phyloP scores from a whole-genome alignment of 2,888 invertebrate genomes.

The Cistogaster globosa region DNA sequence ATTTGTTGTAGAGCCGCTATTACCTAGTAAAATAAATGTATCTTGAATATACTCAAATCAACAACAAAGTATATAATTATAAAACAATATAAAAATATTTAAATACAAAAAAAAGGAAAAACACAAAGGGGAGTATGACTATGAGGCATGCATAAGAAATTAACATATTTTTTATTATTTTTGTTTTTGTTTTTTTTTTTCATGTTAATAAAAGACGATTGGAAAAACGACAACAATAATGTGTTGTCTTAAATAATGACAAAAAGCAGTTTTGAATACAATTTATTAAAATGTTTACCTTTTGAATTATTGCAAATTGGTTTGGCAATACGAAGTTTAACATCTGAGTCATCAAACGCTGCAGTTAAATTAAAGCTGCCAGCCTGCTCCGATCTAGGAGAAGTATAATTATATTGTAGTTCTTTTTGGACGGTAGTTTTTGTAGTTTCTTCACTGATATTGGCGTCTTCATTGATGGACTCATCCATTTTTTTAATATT shows the following conservation, averaged over 20 bases:
- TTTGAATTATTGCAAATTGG: constrained; percentile 76
- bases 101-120: constrained; percentile 12
- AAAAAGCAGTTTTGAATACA: constrained; percentile 54
- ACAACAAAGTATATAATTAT: not conserved
- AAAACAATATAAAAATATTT: constrained; percentile 2
- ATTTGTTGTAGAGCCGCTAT: no score
- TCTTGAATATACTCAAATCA: constrained; percentile 11
- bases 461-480: constrained; percentile 77
- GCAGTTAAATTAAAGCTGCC: constrained; percentile 75
- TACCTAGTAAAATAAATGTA: no score
- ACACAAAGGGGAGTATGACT: constrained; percentile 35
- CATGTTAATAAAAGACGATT: constrained; percentile 42
- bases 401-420: constrained; percentile 53
- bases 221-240: constrained; percentile 35
- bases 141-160: constrained; percentile 65
- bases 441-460: constrained; percentile 20
- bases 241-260: constrained; percentile 49
- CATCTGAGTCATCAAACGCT: constrained; percentile 79
- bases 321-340: constrained; percentile 78
- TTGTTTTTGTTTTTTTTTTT: no score
- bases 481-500: constrained; percentile 83
- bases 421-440: constrained; percentile 59
- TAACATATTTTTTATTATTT: constrained; percentile 23
- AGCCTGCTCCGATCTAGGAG: constrained; percentile 57
- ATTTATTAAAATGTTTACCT: constrained; percentile 75